Evolutionary conservation across 2,113 vertebrate species (phyloP).

Genomic region (Brachypteracias leptosomus): DNA sequence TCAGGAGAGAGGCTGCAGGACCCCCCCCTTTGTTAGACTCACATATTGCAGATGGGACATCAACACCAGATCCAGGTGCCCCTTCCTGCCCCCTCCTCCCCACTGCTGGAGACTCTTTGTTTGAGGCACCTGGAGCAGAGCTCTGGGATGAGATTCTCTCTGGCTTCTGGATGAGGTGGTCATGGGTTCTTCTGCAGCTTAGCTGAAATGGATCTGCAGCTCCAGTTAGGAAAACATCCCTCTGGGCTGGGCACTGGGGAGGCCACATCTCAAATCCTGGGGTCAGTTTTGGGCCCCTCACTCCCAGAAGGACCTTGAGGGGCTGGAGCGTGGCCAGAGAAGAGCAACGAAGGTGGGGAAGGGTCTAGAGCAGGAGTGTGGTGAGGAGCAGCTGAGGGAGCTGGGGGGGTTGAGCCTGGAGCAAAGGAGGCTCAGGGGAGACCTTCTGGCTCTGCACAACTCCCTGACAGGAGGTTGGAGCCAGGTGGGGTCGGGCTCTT

Average conservation of each 20-base stretch:
- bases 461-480: background rate
- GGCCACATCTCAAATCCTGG: background rate
- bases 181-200: background rate
- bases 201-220: background rate
- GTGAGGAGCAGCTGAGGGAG: background rate
- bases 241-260: background rate
- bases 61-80: background rate
- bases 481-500: background rate
- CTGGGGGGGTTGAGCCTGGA: background rate
- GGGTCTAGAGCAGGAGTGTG: background rate
- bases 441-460: background rate
- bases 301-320: background rate
- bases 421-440: background rate
- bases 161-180: background rate
- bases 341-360: background rate
- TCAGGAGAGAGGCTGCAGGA: background rate
- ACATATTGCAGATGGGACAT: rapidly evolving
- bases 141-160: background rate
- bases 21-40: background rate
- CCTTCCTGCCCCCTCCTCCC: background rate
- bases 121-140: background rate
- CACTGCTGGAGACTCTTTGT: background rate
- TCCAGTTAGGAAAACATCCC: background rate
- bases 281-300: background rate
- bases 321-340: background rate